phyloP scores from a whole-genome alignment of 1,140 invertebrate species.

The Procambarus clarkii region DNA sequence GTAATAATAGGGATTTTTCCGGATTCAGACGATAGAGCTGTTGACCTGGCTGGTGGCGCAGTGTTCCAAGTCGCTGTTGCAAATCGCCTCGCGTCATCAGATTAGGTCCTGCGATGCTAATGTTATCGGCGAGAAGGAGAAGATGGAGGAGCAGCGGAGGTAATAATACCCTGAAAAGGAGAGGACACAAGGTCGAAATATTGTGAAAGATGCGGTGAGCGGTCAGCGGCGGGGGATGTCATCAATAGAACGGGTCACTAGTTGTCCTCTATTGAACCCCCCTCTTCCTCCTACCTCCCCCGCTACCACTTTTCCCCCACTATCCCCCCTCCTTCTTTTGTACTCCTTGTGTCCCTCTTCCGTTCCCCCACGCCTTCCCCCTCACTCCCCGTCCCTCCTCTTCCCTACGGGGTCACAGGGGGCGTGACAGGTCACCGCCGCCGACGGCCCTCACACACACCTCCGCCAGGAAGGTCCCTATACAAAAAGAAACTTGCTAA shows the following conservation, averaged over 20 bases:
- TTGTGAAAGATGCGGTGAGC: background rate
- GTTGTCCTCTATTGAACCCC: background rate
- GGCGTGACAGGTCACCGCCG: constrained; percentile 3
- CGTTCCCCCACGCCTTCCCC: background rate
- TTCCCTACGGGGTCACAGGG: background rate
- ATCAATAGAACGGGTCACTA: background rate
- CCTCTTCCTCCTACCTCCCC: background rate
- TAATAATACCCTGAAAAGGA: background rate
- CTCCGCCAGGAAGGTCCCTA: too few species aligned
- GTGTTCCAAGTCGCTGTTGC: too few species aligned
- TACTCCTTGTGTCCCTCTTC: background rate
- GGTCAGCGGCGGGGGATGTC: background rate
- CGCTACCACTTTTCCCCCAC: background rate
- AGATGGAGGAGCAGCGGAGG: background rate
- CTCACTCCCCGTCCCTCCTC: background rate
- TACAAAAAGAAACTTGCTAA: too few species aligned
- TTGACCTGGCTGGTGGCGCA: too few species aligned
- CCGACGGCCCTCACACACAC: background rate
- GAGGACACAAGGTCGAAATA: background rate
- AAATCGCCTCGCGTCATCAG: too few species aligned
- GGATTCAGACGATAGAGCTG: too few species aligned
- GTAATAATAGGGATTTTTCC: too few species aligned
- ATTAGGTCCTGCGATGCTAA: too few species aligned
- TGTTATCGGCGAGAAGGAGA: too few species aligned
- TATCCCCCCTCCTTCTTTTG: background rate